Evolutionary conservation across 2,113 vertebrate genomes (phyloP), one percentile per base, ranked within the genome.

Genomic region (Erythrolamprus reginae): DNA sequence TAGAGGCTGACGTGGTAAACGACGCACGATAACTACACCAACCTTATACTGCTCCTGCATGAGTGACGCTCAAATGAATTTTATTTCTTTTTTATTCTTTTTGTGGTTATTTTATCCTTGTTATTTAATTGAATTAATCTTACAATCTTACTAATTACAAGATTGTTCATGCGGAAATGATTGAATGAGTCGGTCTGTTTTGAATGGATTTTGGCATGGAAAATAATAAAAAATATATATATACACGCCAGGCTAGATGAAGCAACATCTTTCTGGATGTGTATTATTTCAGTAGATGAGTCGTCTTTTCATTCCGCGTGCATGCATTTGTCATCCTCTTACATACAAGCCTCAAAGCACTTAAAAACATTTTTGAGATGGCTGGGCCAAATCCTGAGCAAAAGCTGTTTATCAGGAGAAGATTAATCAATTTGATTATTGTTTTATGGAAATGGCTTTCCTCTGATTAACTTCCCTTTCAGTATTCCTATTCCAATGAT

Each of bases 291-390:
- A 89, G 89, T 82, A 84, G 92, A 53, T 93, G 88, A 91, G 92
- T 91, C 87, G 89, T 93, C 77, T 91, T 96, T 95, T 92, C 90
- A 91, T 92, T 94, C 95, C 92, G 94, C 0, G 2, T 90, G 89
- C 89, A 84, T 93, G 94, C 91, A 95, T 94, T 91, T 91, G 93
- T 96, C 94, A 93, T 88, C 93, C 48, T 51, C 83, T 8, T n/a
- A 91, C 90, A 93, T 26, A 90, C 70, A 94, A 94, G 94, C 91
- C 89, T 93, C 91, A 93, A 91, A 93, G 92, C 94, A 84, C 52
- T 93, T 92, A 94, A 91, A 91, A 93, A 70, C 93, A 93, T 95
- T 95, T 95, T 92, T 93, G 93, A 65, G 26, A 95, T 91, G 94
- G 93, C 48, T 90, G 84, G 89, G 92, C 86, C 94, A 93, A 93